These are phyloP conservation scores for Arctia plantaginis DNA, from an alignment of 2,888 invertebrate genomes.

Conservation along the genomic window DNA sequence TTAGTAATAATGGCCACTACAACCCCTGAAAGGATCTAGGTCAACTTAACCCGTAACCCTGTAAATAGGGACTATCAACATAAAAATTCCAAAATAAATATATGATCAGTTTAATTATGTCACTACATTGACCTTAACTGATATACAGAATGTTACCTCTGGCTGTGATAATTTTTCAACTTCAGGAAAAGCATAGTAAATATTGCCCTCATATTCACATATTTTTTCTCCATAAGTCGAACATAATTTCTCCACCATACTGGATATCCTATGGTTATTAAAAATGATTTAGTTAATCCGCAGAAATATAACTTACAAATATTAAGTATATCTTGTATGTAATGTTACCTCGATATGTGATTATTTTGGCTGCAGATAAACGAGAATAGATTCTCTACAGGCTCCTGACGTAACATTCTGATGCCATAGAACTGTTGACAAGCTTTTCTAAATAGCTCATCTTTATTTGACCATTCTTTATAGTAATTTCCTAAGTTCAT, in stretches of 20 bases:
- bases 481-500: slow-evolving; percentile 91
- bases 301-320: too few relatives aligned
- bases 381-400: slow-evolving; percentile 96
- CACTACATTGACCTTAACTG: not conserved
- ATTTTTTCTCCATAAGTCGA: slow-evolving; percentile 92
- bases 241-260: slow-evolving; percentile 96
- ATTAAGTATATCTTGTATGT: not conserved
- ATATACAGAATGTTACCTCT: slow-evolving; percentile 60
- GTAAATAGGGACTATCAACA: too few relatives aligned
- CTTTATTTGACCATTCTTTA: slow-evolving; percentile 90
- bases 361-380: slow-evolving; percentile 99
- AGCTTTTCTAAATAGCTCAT: slow-evolving; percentile 90
- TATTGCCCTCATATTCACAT: slow-evolving; percentile 87
- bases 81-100: too few relatives aligned
- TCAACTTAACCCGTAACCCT: too few relatives aligned
- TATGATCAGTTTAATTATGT: too few relatives aligned
- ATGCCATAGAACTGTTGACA: slow-evolving; percentile 92
- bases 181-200: slow-evolving; percentile 94
- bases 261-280: slow-evolving; percentile 89
- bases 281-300: not conserved
- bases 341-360: slow-evolving; percentile 92
- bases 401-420: slow-evolving; percentile 96
- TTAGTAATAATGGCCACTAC: too few relatives aligned
- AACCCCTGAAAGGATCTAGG: too few relatives aligned
- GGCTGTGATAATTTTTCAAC: slow-evolving; percentile 87